Evolutionary conservation across 64 coral and sea anemone species (phyloP).

Genomic region (Pachyseris speciosa): DNA sequence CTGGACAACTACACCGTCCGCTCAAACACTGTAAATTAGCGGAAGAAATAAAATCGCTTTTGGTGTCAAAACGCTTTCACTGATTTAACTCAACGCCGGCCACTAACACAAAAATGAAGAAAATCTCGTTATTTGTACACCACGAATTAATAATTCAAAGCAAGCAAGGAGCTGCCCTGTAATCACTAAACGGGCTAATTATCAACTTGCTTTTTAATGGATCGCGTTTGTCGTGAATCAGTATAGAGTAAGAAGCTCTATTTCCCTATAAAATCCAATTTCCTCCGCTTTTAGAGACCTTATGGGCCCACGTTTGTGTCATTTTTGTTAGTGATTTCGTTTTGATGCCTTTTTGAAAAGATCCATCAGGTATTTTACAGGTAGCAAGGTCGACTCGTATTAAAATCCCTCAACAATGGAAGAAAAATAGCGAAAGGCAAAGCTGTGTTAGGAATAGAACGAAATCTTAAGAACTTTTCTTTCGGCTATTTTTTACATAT

Average conservation of each 20-base stretch:
- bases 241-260: too few species aligned
- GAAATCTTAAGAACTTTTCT: neutral
- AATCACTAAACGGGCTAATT: neutral
- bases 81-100: neutral
- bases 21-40: neutral
- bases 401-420: slow-evolving; percentile 27
- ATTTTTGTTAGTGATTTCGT: neutral
- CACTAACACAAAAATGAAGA: neutral
- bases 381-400: slow-evolving; percentile 8
- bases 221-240: neutral
- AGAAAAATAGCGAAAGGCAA: neutral
- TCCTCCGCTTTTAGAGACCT: neutral
- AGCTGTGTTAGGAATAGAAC: too few species aligned
- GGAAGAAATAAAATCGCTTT: neutral
- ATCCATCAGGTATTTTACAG: slow-evolving; percentile 39
- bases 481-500: neutral
- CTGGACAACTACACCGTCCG: too few species aligned
- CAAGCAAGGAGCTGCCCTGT: slow-evolving; percentile 23
- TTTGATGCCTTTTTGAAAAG: slow-evolving; percentile 36
- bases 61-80: neutral
- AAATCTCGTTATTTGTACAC: slow-evolving; percentile 50
- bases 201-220: neutral
- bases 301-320: neutral
- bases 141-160: slow-evolving; percentile 26
- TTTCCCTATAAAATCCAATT: neutral